Percentiles rank a stretch among this genome's conserved stretches.
Evolutionary conservation across 2,888 invertebrate species (phyloP).

Genomic region (Glyphotaelius pellucidus): DNA sequence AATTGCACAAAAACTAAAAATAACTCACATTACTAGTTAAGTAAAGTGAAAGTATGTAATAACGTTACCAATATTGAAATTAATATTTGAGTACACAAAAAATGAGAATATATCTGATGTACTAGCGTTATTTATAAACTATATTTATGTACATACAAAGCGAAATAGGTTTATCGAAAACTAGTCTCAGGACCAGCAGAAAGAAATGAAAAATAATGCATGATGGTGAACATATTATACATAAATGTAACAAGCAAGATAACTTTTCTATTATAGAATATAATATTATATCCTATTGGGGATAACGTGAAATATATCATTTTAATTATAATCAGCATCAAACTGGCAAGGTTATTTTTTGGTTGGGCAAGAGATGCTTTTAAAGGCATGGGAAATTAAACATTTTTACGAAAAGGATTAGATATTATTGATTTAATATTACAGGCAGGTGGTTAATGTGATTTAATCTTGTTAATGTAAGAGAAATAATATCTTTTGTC

Average conservation of each 20-base stretch:
- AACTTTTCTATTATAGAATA: background rate
- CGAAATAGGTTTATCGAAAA: background rate
- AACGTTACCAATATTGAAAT: background rate
- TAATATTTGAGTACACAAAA: background rate
- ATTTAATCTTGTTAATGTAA: background rate
- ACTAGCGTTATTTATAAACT: background rate
- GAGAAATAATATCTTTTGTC: background rate
- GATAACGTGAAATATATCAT: background rate
- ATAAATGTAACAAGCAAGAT: background rate
- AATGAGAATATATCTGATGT: background rate
- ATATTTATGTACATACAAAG: background rate
- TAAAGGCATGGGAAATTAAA: background rate
- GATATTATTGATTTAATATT: background rate
- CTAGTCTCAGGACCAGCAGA: background rate
- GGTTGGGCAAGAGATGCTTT: background rate
- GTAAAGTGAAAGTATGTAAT: background rate
- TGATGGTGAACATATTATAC: background rate
- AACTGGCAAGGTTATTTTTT: constrained; percentile 2
- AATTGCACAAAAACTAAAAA: constrained; percentile 10
- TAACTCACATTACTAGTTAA: constrained; percentile 6
- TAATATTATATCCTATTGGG: background rate
- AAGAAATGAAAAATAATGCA: background rate
- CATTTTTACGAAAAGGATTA: background rate
- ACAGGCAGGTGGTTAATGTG: background rate
- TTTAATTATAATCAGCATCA: background rate